Evolutionary conservation across 2,888 invertebrate species (phyloP), one percentile per base, ranked within the genome.

Genomic region (Phaedon cochleariae): DNA sequence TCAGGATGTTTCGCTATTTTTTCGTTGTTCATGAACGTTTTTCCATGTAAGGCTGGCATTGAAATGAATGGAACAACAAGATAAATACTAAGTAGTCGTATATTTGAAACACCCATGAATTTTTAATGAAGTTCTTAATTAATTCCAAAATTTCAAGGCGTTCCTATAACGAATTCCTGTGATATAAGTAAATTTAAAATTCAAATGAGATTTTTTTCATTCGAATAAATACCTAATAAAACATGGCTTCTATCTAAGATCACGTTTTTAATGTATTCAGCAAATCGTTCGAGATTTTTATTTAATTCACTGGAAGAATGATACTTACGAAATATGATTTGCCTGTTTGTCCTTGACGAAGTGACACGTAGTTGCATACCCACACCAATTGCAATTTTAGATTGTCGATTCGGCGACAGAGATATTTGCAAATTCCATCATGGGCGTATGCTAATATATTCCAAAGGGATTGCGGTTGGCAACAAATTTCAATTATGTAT

Each of bases 311-410:
- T 53, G 57, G 41, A 58, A 63, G 68, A 49, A 59, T 48, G 37
- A 60, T 52, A 52, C 62, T 67, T 67, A 65, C 69, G 67, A 69
- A 69, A 69, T 67, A 67, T 67, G 68, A 68, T 70, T 70, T 68
- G 67, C 57, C 59, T 22, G 61, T 34, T 45, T 70, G 66, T 59
- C 70, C 70, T 70, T 68, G 70, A 68, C 63, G 55, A 34, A 68
- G 66, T 59, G 58, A 67, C 60, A 67, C 64, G 67, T 67, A 63
- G 48, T 45, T 65, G 59, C 65, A 65, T 65, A 62, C 64, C 66
- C 68, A 67, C 71, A 64, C 62, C 64, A 59, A 64, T 68, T 67
- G 66, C 66, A 64, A 59, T 64, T 69, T 67, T 65, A 67, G 59
- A 64, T 55, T 61, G 67, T 67, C 64, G 54, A 64, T 59, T 57